phyloP scores from a whole-genome alignment of 2,113 vertebrate species.

The Oryzias javanicus region DNA sequence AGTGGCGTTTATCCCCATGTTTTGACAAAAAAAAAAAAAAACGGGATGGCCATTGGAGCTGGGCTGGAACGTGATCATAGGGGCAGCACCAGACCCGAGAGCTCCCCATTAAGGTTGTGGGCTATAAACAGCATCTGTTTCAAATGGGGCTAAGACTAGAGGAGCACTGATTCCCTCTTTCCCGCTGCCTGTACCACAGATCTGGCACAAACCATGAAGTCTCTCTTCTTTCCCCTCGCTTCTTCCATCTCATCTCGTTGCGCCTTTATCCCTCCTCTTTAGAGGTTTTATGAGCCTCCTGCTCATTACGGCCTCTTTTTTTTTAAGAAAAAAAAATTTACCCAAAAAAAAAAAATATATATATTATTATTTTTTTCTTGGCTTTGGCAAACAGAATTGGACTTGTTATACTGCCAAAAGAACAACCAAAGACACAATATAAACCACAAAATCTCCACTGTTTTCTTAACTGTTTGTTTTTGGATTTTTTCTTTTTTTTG shows the following conservation, averaged over 20 bases:
- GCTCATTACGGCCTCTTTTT: conserved; percentile 49
- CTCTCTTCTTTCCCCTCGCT: conserved; percentile 56
- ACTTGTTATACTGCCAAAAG: conserved; percentile 18
- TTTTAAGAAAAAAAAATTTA: conserved; percentile 63
- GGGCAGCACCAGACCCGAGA: conserved; percentile 65
- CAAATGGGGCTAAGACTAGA: conserved; percentile 68
- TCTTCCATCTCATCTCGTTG: conserved; percentile 57
- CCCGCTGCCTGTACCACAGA: conserved; percentile 60
- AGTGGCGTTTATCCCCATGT: conserved; percentile 62
- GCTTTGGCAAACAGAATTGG: conserved; percentile 20
- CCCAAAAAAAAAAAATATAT: conserved; percentile 32
- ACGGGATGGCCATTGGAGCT: conserved; percentile 68
- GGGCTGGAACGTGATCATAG: conserved; percentile 77
- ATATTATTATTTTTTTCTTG: not conserved
- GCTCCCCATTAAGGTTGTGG: conserved; percentile 71
- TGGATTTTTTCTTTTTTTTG: conserved; percentile 23
- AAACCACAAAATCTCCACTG: conserved; percentile 51
- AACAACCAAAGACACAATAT: conserved; percentile 26
- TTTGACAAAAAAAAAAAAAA: conserved; percentile 50
- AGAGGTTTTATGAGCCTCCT: conserved; percentile 62
- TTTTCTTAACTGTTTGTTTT: conserved; percentile 42
- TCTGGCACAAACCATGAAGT: conserved; percentile 64
- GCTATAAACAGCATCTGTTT: conserved; percentile 79
- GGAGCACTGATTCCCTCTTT: conserved; percentile 58
- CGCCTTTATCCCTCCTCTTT: conserved; percentile 62